Evolutionary conservation across 2,113 vertebrate species (phyloP).

Genomic region (Hippoglossus stenolepis): DNA sequence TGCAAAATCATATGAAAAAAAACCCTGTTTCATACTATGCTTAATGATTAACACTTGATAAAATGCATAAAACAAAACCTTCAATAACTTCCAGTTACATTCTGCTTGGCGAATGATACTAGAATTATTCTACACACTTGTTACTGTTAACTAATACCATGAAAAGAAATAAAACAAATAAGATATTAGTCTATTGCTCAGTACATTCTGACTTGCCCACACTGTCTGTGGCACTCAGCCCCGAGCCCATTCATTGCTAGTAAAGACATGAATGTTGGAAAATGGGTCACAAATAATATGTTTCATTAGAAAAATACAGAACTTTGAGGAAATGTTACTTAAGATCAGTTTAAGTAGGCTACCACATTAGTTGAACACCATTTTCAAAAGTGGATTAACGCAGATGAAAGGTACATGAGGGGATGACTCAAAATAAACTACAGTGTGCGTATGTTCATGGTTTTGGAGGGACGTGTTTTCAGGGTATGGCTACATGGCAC

Average conservation of each 20-base stretch:
- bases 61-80: background rate
- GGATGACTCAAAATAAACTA: background rate
- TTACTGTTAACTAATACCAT: too few relatives aligned
- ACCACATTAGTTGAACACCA: too few relatives aligned
- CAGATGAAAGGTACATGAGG: background rate
- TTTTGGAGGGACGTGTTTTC: too few relatives aligned
- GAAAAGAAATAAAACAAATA: too few relatives aligned
- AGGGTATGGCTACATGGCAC: background rate
- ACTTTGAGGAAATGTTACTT: background rate
- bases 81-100: background rate
- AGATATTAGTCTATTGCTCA: too few relatives aligned
- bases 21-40: too few relatives aligned
- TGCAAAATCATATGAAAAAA: background rate
- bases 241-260: background rate
- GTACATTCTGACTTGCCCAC: background rate
- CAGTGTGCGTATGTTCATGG: background rate
- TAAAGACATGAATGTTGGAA: background rate
- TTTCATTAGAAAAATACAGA: too few relatives aligned
- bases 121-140: too few relatives aligned
- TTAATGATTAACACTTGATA: too few relatives aligned
- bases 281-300: background rate
- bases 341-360: background rate
- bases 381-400: background rate
- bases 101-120: background rate
- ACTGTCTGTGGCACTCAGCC: background rate